Evolutionary conservation across 2,888 invertebrate species (phyloP).

Genomic region (Copidosoma aretas): DNA sequence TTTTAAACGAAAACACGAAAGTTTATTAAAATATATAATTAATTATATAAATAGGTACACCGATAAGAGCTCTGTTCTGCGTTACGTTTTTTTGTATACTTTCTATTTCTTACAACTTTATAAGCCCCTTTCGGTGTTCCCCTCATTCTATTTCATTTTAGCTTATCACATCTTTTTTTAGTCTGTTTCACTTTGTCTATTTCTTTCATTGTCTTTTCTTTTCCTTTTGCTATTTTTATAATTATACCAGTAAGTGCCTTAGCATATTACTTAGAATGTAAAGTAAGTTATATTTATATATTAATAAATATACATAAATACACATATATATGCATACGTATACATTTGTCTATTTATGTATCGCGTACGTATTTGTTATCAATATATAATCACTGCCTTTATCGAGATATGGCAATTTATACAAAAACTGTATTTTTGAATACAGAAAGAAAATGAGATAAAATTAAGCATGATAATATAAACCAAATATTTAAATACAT

Average conservation of each 20-base stretch:
- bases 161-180: not conserved
- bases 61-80: slow-evolving; percentile 4
- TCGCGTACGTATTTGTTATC: slow-evolving; percentile 48
- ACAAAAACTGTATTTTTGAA: slow-evolving; percentile 55
- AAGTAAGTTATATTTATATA: slow-evolving; percentile 49
- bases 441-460: slow-evolving; percentile 47
- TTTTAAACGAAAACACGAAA: not conserved
- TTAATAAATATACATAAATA: slow-evolving; percentile 41
- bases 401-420: slow-evolving; percentile 53
- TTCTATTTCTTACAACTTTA: slow-evolving; percentile 1
- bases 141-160: not conserved
- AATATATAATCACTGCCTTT: slow-evolving; percentile 55
- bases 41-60: not conserved
- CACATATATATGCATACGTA: slow-evolving; percentile 47
- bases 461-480: slow-evolving; percentile 46
- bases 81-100: slow-evolving; percentile 15
- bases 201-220: slow-evolving; percentile 12
- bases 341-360: slow-evolving; percentile 51
- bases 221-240: slow-evolving; percentile 44
- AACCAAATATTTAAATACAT: slow-evolving; percentile 62
- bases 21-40: slow-evolving; percentile 11
- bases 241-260: slow-evolving; percentile 49
- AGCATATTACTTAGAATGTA: slow-evolving; percentile 56
- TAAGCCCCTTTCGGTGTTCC: slow-evolving; percentile 7
- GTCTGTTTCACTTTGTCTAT: not conserved